Conservation (phyloP, 2,113 vertebrate genomes). For the Mugil cephalus region DNA sequence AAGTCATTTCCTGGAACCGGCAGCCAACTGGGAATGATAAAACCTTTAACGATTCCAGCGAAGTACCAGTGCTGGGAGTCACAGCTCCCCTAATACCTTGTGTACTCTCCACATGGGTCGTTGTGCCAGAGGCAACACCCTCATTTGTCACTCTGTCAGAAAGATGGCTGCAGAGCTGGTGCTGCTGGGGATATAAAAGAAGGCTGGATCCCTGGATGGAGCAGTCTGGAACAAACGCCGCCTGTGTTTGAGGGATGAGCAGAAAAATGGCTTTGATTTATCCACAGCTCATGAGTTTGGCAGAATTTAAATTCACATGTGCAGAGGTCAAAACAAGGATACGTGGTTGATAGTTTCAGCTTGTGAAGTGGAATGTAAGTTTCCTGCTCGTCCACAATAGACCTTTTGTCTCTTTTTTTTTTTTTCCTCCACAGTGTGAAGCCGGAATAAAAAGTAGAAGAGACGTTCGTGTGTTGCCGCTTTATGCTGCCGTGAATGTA, state of each 20-base stretch:
- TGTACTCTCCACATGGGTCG: constrained; percentile 54
- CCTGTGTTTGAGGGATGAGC: constrained; percentile 28
- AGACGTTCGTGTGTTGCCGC: neutral
- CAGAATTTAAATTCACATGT: constrained; percentile 22
- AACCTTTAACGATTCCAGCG: constrained; percentile 48
- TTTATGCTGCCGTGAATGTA: constrained; percentile 21
- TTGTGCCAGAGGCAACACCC: constrained; percentile 62
- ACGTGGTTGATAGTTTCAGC: neutral
- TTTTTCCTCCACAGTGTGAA: neutral
- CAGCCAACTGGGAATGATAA: constrained; percentile 46
- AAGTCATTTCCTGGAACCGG: constrained; percentile 41
- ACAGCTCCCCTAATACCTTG: constrained; percentile 53
- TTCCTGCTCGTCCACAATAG: neutral
- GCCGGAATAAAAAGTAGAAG: constrained; percentile 6
- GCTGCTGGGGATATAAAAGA: constrained; percentile 39
- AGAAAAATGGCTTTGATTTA: constrained; percentile 40
- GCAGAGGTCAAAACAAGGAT: constrained; percentile 44
- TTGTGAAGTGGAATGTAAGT: constrained; percentile 27
- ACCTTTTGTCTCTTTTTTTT: constrained; percentile 17
- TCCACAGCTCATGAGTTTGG: constrained; percentile 21
- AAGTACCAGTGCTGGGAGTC: constrained; percentile 53
- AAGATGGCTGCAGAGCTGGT: constrained; percentile 42
- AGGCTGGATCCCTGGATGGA: constrained; percentile 27
- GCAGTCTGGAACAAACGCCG: constrained; percentile 36
- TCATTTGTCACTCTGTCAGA: constrained; percentile 67